These are phyloP conservation scores for Drosophila subsilvestris DNA, from an alignment of 2,888 invertebrate species.

Conservation along the genomic window DNA sequence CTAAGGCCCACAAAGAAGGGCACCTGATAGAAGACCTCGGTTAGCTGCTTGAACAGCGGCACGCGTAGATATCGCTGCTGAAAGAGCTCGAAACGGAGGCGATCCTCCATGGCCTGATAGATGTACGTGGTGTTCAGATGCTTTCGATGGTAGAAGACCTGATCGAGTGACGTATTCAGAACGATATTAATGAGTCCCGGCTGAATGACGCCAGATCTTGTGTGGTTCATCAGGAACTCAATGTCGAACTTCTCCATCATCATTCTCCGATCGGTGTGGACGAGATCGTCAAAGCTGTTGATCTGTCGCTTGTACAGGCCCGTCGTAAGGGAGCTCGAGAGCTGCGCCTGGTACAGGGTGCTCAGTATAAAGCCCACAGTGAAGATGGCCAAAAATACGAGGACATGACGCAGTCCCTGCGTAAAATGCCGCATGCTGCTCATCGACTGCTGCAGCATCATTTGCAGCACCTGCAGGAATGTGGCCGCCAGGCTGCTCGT, in stretches of 20 bases:
- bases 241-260: constrained; percentile 36
- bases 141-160: constrained; percentile 20
- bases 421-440: not conserved
- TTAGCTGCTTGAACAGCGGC: constrained; percentile 51
- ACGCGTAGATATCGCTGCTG: constrained; percentile 60
- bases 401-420: constrained; percentile 3
- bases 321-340: constrained; percentile 63
- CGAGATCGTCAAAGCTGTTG: constrained; percentile 55
- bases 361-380: constrained; percentile 58
- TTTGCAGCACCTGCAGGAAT: constrained; percentile 33
- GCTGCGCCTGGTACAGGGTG: constrained; percentile 52
- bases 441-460: constrained; percentile 15
- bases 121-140: constrained; percentile 46
- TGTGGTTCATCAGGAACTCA: constrained; percentile 9
- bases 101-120: constrained; percentile 45
- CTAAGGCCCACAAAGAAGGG: constrained; percentile 43
- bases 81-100: constrained; percentile 46
- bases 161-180: not conserved
- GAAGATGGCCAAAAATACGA: constrained; percentile 34
- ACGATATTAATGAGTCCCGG: constrained; percentile 7
- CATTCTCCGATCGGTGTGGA: constrained; percentile 28
- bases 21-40: constrained; percentile 23
- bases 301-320: constrained; percentile 58
- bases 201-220: not conserved
- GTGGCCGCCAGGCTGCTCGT: not conserved